Conservation (phyloP, 1,140 invertebrate species). For the Trachelipus rathkii region DNA sequence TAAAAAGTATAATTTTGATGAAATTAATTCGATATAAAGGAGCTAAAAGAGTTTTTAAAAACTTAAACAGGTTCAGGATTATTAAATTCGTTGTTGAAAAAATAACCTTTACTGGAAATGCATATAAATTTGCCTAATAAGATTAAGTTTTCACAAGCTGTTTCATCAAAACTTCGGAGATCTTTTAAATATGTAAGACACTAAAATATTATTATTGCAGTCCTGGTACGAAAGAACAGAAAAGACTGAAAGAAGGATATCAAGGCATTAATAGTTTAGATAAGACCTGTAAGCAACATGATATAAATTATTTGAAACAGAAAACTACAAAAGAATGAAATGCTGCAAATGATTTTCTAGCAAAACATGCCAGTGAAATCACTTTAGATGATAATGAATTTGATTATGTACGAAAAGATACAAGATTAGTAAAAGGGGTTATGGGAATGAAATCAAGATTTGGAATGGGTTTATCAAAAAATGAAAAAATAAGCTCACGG, state of each 20-base stretch:
- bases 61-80: too few species aligned
- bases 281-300: not conserved
- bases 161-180: not conserved
- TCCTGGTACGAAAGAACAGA: not conserved
- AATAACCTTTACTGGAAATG: too few species aligned
- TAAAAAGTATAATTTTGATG: too few species aligned
- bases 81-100: too few species aligned
- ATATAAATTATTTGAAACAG: conserved; percentile 2
- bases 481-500: too few species aligned
- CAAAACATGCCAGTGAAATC: conserved; percentile 1
- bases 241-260: not conserved
- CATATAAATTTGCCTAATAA: too few species aligned
- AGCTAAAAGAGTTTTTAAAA: too few species aligned
- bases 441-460: conserved; percentile 19
- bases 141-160: too few species aligned
- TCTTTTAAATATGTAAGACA: not conserved
- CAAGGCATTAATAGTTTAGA: conserved; percentile 14
- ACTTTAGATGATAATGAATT: not conserved
- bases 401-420: conserved; percentile 8
- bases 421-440: not conserved
- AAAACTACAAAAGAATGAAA: not conserved
- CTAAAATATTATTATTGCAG: not conserved
- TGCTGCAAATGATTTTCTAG: conserved; percentile 4
- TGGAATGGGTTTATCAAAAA: too few species aligned
- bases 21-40: too few species aligned